Base-by-base conservation (phyloP, 1,140 invertebrate species). In the Panagrolaimus sp. region DNA sequence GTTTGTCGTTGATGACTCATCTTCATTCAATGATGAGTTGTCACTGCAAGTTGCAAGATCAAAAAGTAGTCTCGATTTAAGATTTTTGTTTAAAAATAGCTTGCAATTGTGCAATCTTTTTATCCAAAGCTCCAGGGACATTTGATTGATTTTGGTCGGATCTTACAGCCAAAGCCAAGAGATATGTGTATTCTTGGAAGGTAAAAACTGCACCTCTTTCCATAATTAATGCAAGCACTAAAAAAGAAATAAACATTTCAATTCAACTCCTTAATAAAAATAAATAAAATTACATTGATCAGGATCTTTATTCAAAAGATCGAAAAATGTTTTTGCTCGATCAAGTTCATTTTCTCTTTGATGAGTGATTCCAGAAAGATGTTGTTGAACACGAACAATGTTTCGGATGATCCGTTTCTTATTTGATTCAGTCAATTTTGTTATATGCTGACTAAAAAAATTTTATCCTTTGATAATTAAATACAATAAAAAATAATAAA, bases 321-420 rank as follows among this genome's bases (percentile, higher is more conserved):
- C 91, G 83, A 91, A 92, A 85, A 93, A 95, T 76, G 90, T 89
- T 72, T 91, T 86, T 0, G 93, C 93, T 83, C 91, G 88, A 85
- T 93, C 91, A n/a, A 93, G 84, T 47, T 91, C 90, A 17, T 91
- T 84, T 85, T 93, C 91, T 67, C 91, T 86, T 0, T 89, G 88
- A 84, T 90, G 89, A 9, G 91, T 93, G 48, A 94, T 91, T 76
- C 90, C 90, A 26, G 90, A 91, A 2, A 93, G 82, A 21, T 90
- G 90, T 83, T 93, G 91, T 78, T 93, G 91, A 24, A 94, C 85
- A 1, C 90, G 89, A 84, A 91, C 91, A 24, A 93, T 89, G 83
- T 93, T 91, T 12, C 91, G 85, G 78, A 90, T 91, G 83, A 87
- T 70, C 24, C 80, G 63, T 73, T 82, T 82, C 21, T 72, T 77